Evolutionary conservation across 2,888 invertebrate species (phyloP), one percentile per base, ranked within the genome.

Genomic region (Ceraclea dissimilis): DNA sequence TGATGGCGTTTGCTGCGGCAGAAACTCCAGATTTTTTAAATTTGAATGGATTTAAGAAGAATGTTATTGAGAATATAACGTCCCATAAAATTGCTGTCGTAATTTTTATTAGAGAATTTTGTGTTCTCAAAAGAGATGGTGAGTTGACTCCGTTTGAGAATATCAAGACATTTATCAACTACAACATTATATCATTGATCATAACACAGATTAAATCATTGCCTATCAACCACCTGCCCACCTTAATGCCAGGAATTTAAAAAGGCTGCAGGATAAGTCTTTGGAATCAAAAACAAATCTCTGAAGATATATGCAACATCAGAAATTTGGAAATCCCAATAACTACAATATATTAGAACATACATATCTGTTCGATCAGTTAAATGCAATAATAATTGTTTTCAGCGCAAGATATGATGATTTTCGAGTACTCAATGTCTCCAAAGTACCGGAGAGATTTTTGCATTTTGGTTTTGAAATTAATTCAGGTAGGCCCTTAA

Each of bases 61-160:
- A 31, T 6, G 56, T 49, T 64, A 74, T 76, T 62, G 85, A 85
- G 70, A 81, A 79, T 65, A 73, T 91, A 52, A 90, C 90, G 0
- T 88, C 90, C 1, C 89, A 90, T 66, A 88, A 90, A 79, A 80
- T 91, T 63, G 82, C 87, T 2, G 84, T 90, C 11, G 80, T 88
- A 2, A 80, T 88, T 55, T 78, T 91, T 65, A 86, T 90, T 44
- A 80, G 85, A 65, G 85, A 87, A 68, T 90, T 87, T 73, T 83
- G 87, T 51, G 73, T 82, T 64, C 76, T 85, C 64, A 80, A 80
- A 70, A 70, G 71, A 46, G 73, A 74, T 67, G 72, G 79, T 79
- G 19, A 8, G n/a, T 2, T 13, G n/a, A n/a, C n/a, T n/a, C n/a
- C n/a, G n/a, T n/a, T n/a, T n/a, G n/a, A n/a, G n/a, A n/a, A n/a